Evolutionary conservation across 2,888 invertebrate genomes (phyloP), one percentile per base, ranked within the genome.

Genomic region (Cremastinae sp.): DNA sequence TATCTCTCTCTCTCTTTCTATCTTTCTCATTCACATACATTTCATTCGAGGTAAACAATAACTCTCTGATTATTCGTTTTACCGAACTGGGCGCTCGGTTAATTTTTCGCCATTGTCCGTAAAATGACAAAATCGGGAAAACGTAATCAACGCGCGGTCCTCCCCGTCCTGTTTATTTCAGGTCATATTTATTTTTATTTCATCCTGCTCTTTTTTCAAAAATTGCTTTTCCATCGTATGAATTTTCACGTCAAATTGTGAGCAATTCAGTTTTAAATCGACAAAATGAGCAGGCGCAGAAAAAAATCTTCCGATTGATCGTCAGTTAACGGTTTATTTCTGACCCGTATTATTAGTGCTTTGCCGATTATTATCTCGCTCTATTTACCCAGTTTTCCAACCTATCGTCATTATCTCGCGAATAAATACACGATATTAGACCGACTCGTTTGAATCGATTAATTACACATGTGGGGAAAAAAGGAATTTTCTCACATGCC

Each of bases 31-130:
- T 22, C 41, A 5, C 2, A 2, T 28, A 5, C 28, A 28, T 28
- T 28, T 28, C 28, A 5, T 28, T 56, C 22, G 28, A 55, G 37
- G 68, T 71, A 62, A 71, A 75, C 75, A 75, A 75, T 71, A 58
- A 72, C 61, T 28, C 66, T 20, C 62, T 75, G 66, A 71, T 75
- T 16, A 72, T 68, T n/a, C 20, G 35, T 35, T 10, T 9, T 45
- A 14, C 22, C 9, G 12, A 14, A 37, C 35, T 28, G n/a, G 12
- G 14, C 12, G 12, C 45, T 53, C 59, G 61, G 56, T 49, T 71
- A 59, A 61, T 75, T 75, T 62, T 70, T 61, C 8, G 47, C 47
- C 35, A 72, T 75, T 72, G 71, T 75, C 43, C 18, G 20, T 37
- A 58, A 1, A 22, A 28, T 7, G 5, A 12, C 22, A 16, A 58